Percentiles rank a stretch among this genome's conserved stretches.
Evolutionary conservation across 2,113 vertebrate genomes (phyloP).

Genomic region (Herpetotheres cachinnans): DNA sequence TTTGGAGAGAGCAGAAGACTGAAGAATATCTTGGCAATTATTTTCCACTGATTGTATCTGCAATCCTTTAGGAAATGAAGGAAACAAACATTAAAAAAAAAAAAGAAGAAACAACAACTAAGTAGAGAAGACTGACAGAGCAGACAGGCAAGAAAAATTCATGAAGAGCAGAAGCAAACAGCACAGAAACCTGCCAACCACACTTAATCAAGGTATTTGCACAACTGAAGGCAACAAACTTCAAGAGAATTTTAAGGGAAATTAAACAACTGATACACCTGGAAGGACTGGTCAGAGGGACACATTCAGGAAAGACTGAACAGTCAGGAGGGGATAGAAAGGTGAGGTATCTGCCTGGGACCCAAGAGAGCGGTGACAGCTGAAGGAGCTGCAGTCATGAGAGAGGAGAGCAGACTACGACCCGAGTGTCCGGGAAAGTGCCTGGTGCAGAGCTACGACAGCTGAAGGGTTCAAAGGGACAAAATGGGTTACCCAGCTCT

Average conservation of each 20-base stretch:
- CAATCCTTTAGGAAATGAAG: conserved; percentile 31
- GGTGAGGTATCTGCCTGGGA: neutral
- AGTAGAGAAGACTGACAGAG: neutral
- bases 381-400: neutral
- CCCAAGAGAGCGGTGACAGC: neutral
- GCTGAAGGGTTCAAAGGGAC: neutral
- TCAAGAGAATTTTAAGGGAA: neutral
- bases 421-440: fast-evolving
- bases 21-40: conserved; percentile 60
- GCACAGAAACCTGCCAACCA: neutral
- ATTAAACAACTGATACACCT: neutral
- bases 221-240: neutral
- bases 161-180: neutral
- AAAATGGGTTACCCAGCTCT: neutral
- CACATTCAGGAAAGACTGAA: too few relatives aligned
- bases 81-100: neutral
- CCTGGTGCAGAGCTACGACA: neutral
- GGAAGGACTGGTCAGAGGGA: neutral
- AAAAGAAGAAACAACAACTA: neutral
- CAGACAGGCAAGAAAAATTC: neutral
- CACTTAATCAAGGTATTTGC: neutral
- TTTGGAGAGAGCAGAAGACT: conserved; percentile 45
- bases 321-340: neutral
- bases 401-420: neutral
- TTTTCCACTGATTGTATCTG: conserved; percentile 53